These are phyloP conservation scores for Lypha dubia DNA, from an alignment of 2,888 invertebrate species.

Conservation along the genomic window DNA sequence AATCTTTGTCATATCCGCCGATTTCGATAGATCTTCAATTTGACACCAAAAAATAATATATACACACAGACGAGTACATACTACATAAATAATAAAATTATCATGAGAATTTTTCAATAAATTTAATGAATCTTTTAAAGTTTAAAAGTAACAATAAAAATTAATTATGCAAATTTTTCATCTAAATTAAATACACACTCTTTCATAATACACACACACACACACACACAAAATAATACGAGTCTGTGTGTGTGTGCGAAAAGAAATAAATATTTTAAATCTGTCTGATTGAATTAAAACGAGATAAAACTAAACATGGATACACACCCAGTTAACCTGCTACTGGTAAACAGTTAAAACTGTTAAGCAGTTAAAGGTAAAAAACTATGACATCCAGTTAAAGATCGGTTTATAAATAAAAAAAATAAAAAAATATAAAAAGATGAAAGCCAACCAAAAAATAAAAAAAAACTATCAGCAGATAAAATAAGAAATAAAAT, in stretches of 20 bases:
- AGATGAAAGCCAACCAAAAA: not conserved
- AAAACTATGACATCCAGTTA: slow-evolving; percentile 26
- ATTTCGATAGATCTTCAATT: slow-evolving; percentile 34
- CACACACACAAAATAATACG: not conserved
- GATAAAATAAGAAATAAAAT: slow-evolving; percentile 18
- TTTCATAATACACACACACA: not conserved
- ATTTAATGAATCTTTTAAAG: slow-evolving; percentile 32
- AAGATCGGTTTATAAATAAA: slow-evolving; percentile 1
- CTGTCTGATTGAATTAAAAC: slow-evolving; percentile 32
- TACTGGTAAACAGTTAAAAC: slow-evolving; percentile 41
- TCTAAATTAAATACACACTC: too few relatives aligned
- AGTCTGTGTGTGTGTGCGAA: not conserved
- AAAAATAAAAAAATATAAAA: not conserved
- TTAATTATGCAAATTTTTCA: slow-evolving; percentile 79
- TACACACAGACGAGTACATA: too few relatives aligned
- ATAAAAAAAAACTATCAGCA: not conserved
- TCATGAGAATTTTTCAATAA: slow-evolving; percentile 59
- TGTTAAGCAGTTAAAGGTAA: slow-evolving; percentile 15
- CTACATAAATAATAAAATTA: slow-evolving; percentile 17
- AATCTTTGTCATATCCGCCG: slow-evolving; percentile 57
- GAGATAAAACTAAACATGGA: slow-evolving; percentile 31
- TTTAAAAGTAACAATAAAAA: slow-evolving; percentile 76
- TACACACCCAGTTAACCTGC: slow-evolving; percentile 53
- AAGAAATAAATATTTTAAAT: slow-evolving; percentile 32
- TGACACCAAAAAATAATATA: slow-evolving; percentile 5